phyloP scores from a whole-genome alignment of 2,888 invertebrate genomes.

The Ypsolopha sequella region DNA sequence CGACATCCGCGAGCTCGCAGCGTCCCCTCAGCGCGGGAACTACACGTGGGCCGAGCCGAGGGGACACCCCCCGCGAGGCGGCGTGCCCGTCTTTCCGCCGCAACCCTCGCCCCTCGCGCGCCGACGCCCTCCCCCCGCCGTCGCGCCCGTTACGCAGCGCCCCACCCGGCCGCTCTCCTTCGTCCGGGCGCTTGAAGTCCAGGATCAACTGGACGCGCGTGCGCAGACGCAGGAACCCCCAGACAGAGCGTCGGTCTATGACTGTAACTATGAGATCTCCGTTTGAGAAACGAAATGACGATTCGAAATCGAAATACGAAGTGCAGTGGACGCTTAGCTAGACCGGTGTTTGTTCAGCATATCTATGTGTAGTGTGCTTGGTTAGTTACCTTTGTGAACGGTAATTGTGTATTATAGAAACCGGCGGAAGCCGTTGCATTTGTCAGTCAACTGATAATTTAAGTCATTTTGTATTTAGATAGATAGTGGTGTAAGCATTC shows the following conservation, averaged over 20 bases:
- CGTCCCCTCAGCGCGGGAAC: constrained; percentile 82
- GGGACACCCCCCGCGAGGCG: constrained; percentile 59
- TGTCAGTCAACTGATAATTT: constrained; percentile 1
- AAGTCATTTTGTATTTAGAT: not conserved
- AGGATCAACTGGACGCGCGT: constrained; percentile 88
- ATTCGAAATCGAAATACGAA: not conserved
- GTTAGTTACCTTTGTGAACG: too few relatives aligned
- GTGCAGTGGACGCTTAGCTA: not conserved
- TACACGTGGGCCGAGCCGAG: constrained; percentile 72
- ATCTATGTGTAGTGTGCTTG: too few relatives aligned
- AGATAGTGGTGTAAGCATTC: not conserved
- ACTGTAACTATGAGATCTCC: constrained; percentile 96
- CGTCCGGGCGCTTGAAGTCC: constrained; percentile 90
- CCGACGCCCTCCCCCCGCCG: constrained; percentile 61
- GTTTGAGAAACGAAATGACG: constrained; percentile 73
- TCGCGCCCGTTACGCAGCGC: constrained; percentile 54
- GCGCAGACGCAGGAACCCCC: constrained; percentile 69
- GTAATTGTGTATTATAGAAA: not conserved
- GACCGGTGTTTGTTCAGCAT: too few relatives aligned
- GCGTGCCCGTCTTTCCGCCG: constrained; percentile 22
- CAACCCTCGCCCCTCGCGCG: constrained; percentile 35
- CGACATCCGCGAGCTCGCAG: constrained; percentile 89
- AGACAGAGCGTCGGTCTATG: constrained; percentile 91
- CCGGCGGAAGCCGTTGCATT: not conserved
- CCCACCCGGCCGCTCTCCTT: constrained; percentile 86